Evolutionary conservation across 1,140 invertebrate species (phyloP).

Genomic region (Limonius californicus): DNA sequence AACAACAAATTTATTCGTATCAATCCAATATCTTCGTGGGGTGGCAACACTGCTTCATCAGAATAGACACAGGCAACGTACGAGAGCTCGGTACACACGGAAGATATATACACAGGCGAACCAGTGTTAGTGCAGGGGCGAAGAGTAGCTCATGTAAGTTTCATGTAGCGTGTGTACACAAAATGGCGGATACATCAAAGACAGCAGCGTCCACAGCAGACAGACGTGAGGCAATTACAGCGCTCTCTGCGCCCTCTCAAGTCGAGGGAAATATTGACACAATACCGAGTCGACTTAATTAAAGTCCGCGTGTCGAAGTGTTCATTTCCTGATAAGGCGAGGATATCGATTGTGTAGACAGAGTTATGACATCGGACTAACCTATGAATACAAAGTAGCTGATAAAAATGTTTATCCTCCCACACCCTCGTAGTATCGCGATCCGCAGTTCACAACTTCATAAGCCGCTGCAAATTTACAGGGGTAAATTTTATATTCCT

Average conservation of each 20-base stretch:
- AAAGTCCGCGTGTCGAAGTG: constrained; percentile 40
- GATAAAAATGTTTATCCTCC: constrained; percentile 47
- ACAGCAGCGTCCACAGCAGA: constrained; percentile 24
- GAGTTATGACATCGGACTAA: constrained; percentile 45
- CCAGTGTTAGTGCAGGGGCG: constrained; percentile 33
- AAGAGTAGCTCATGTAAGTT: constrained; percentile 34
- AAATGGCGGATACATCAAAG: constrained; percentile 38
- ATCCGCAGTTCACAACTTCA: constrained; percentile 15
- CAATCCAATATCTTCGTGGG: constrained; percentile 27
- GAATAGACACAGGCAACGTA: constrained; percentile 18
- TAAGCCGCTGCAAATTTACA: constrained; percentile 13
- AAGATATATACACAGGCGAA: constrained; percentile 21
- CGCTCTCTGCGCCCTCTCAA: constrained; percentile 30
- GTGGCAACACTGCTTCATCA: constrained; percentile 26
- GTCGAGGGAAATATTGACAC: constrained; percentile 40
- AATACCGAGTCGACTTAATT: constrained; percentile 39
- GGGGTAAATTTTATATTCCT: constrained; percentile 5
- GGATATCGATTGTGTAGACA: constrained; percentile 30
- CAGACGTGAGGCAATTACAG: constrained; percentile 40
- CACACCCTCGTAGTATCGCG: constrained; percentile 21
- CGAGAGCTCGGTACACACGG: constrained; percentile 23
- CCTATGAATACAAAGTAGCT: constrained; percentile 47
- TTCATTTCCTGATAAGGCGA: constrained; percentile 38
- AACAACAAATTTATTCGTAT: constrained; percentile 24
- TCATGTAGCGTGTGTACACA: constrained; percentile 33